Evolutionary conservation across 1,140 invertebrate species (phyloP), one percentile per base, ranked within the genome.

Genomic region (Antheraea pernyi): DNA sequence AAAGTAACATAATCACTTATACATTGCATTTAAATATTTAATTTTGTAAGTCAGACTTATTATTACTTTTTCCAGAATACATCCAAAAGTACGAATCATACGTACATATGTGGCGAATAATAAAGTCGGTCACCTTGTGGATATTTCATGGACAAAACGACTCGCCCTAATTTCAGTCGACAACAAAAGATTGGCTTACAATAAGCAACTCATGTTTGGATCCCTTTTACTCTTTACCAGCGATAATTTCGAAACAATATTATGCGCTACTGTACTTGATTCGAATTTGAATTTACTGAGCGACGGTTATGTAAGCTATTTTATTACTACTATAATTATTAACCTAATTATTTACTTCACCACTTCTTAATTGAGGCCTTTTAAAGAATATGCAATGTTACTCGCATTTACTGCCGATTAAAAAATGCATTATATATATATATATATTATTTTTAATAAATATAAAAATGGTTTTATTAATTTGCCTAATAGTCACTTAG

Each of bases 141-240:
- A 91, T 60, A 79, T 91, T 53, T 83, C 82, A 7, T 86, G 83
- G 81, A 72, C 69, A 13, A 80, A 88, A 36, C 77, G 86, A 0
- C 7, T 68, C 0, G 72, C 66, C 0, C 67, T 83, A 13, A 66
- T 64, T 7, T 48, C 68, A 2, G 65, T 84, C 3, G 80, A 88
- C 65, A 83, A 68, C 13, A 85, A 75, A 46, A 81, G 78, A 30
- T 82, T 79, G 67, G 73, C 75, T 10, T 72, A 76, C 65, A 86
- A 78, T 62, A 91, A 95, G 79, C 86, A 94, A 62, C 93, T 97
- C 8, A 94, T 97, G 88, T 94, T 93, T 84, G 96, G 96, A 0
- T 95, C 96, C 0, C 84, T 97, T 22, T 77, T 97, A 0, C 94
- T 95, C 61, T 93, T 97, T 53, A 96, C 96, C 4, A 84, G 74